Base-by-base conservation (phyloP, 2,797 vertebrate species). In the Salarias fasciatus region DNA sequence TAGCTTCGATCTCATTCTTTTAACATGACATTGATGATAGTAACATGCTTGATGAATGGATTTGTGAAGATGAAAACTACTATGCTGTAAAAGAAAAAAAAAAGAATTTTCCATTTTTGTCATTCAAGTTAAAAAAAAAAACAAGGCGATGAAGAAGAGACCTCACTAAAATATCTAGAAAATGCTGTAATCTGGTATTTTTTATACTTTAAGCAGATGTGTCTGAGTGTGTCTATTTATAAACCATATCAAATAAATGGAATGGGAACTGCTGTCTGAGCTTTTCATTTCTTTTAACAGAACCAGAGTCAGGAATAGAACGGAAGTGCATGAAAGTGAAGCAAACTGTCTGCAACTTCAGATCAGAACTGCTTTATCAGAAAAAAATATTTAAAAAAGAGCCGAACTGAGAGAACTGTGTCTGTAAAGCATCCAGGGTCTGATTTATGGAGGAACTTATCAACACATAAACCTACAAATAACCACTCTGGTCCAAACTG, bases 201-300 rank as follows among this genome's bases (percentile, higher is more conserved):
- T 87, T 89, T 90, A 85, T 91, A 90, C 86, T 83, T 85, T 87
- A 56, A 89, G 83, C 76, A 74, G 84, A 80, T 64, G 71, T 88
- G 84, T 90, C 82, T 82, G 84, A 83, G 75, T 90, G 90, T 92
- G 88, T 90, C 82, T 90, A 83, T 92, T 92, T 92, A 91, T 90
- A 90, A 89, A 86, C 36, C 77, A 86, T 90, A 88, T 85, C 78
- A 84, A 92, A 92, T 92, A 92, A 92, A 92, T 83, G 85, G 82
- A 90, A 89, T 87, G 80, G 72, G 82, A 89, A 88, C 81, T 70
- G 31, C 45, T 33, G 37, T n/a, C 53, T 28, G 58, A 29, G 24
- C 53, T 74, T 6, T 64, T 71, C 15, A 18, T 3, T 24, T 24
- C 18, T 3, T 49, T 52, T n/a, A n/a, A n/a, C n/a, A n/a, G n/a